Base-by-base conservation (phyloP, 2,113 vertebrate species). In the Psophia crepitans region DNA sequence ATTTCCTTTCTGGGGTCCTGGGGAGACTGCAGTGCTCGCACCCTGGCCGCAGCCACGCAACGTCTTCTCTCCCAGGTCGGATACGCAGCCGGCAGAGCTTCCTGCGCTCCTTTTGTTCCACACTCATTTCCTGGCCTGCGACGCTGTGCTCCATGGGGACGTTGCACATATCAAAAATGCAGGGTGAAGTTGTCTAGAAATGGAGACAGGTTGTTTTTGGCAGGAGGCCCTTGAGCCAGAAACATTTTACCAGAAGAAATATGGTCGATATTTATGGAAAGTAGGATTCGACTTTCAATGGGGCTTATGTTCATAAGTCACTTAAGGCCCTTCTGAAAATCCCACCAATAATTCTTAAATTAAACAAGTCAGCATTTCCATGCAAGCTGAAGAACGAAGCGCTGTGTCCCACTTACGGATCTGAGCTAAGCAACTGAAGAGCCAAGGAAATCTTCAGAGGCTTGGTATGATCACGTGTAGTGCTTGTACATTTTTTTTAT, bases 131-230 rank as follows among this genome's bases (percentile, higher is more conserved):
- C 96, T 96, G 96, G 85, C 86, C 80, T 60, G 83, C 83, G 88
- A 87, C 0, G 1, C 85, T 86, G 56, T 27, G 79, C 60, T 93
- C 95, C 11, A 0, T 28, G 44, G 97, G 88, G 95, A 97, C 4
- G 0, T 49, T 78, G 77, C 80, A 65, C 88, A 73, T 89, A 94
- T 96, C 95, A 95, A 90, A 95, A 90, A 79, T 74, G 83, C 88
- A 93, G 94, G 96, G 90, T 93, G 92, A 96, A 97, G 92, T 78
- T 91, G 95, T 96, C 97, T 90, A 92, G 95, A 93, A 97, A 95
- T 68, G 75, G 94, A 97, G 95, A 94, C 94, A 94, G 97, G 95
- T 96, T 97, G 88, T 96, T 97, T 95, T 97, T 97, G 97, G 97
- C 93, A 96, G 80, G 48, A 75, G 90, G 95, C 96, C 96, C 88